Percentiles rank a stretch among this genome's conserved stretches.
Conservation (phyloP, 2,888 invertebrate genomes). For the Aromia moschata region DNA sequence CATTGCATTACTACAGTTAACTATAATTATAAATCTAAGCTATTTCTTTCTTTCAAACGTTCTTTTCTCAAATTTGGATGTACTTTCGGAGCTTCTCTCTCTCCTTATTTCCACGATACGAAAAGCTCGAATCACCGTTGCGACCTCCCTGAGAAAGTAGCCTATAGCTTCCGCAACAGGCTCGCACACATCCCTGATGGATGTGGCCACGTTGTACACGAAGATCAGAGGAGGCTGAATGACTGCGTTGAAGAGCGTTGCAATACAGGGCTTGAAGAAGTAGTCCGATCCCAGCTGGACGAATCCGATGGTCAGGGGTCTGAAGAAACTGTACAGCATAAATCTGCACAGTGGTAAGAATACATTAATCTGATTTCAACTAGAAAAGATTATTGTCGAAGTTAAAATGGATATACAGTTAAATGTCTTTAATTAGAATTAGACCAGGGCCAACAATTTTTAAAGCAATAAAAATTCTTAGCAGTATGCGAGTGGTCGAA, state of each 20-base stretch:
- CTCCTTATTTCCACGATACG: slow-evolving; percentile 63
- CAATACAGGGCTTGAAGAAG: slow-evolving; percentile 72
- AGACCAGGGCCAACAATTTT: too few relatives aligned
- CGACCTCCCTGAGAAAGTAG: slow-evolving; percentile 64
- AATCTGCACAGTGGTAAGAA: slow-evolving; percentile 63
- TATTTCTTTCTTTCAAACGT: background rate
- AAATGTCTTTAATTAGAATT: too few relatives aligned
- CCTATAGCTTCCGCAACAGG: slow-evolving; percentile 70
- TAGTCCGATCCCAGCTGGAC: slow-evolving; percentile 74
- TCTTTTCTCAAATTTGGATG: background rate
- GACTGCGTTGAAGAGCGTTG: slow-evolving; percentile 71
- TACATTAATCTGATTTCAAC: too few relatives aligned
- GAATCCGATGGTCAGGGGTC: slow-evolving; percentile 70
- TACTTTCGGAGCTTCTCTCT: slow-evolving; percentile 17
- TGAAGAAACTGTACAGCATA: slow-evolving; percentile 67
- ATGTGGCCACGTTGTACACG: slow-evolving; percentile 69
- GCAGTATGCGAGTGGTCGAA: too few relatives aligned
- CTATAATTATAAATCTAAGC: too few relatives aligned
- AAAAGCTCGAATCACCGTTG: slow-evolving; percentile 62
- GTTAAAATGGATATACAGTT: too few relatives aligned
- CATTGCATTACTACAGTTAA: too few relatives aligned
- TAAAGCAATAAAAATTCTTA: too few relatives aligned
- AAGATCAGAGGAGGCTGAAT: slow-evolving; percentile 76
- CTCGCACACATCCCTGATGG: slow-evolving; percentile 70
- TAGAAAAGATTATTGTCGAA: too few relatives aligned